A percentile compares a stretch with the other conserved stretches of the same genome.
phyloP scores from a whole-genome alignment of 2,888 invertebrate species.

The Argynnis bischoffii region DNA sequence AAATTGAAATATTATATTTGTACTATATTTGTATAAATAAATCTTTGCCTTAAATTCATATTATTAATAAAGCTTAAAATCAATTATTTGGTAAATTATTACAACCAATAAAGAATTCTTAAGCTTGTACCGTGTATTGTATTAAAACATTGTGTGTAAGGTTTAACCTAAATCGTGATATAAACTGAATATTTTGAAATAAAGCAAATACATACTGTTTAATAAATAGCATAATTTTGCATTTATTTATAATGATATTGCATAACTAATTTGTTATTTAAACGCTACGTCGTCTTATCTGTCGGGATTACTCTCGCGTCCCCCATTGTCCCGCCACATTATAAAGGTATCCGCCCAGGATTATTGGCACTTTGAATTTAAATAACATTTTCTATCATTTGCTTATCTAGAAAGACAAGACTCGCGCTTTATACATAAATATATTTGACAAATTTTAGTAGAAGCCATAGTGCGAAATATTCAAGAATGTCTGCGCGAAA shows the following conservation, averaged over 20 bases:
- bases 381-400: slow-evolving; percentile 81
- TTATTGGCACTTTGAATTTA: slow-evolving; percentile 75
- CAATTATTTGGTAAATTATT: no score
- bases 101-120: no score
- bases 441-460: slow-evolving; percentile 76
- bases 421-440: slow-evolving; percentile 76
- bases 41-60: no score
- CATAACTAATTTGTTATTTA: slow-evolving; percentile 50
- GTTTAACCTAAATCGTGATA: no score
- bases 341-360: slow-evolving; percentile 70
- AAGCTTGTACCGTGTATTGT: no score
- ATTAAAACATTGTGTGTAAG: no score
- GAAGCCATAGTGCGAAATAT: slow-evolving; percentile 61
- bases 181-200: not conserved
- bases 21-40: no score
- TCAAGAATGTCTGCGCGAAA: slow-evolving; percentile 60
- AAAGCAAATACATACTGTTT: not conserved
- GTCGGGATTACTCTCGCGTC: slow-evolving; percentile 66
- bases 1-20: not conserved
- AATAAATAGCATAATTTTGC: slow-evolving; percentile 9
- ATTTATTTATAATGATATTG: slow-evolving; percentile 23
- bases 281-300: slow-evolving; percentile 61
- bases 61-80: no score
- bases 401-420: slow-evolving; percentile 79
- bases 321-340: slow-evolving; percentile 65